These are phyloP conservation scores for Phalanger gymnotis DNA, from an alignment of 2,797 vertebrate species.

Conservation along the genomic window DNA sequence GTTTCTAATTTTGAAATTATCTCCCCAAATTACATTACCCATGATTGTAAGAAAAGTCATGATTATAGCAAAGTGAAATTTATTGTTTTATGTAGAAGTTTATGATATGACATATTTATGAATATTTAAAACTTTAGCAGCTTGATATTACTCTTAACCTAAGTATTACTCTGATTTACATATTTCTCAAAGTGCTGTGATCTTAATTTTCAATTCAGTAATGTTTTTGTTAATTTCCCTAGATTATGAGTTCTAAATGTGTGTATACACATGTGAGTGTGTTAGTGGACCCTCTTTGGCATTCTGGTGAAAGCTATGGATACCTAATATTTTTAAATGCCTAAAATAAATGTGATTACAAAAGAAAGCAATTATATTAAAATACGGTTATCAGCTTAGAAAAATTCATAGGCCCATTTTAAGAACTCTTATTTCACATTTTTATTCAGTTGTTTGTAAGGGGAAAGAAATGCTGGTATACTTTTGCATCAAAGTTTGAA, in stretches of 20 bases:
- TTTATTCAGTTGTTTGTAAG: background rate
- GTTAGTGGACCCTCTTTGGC: background rate
- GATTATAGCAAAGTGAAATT: background rate
- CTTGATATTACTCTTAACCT: background rate
- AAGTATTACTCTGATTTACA: background rate
- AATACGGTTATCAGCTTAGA: background rate
- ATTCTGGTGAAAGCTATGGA: background rate
- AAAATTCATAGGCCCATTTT: background rate
- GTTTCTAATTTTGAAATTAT: background rate
- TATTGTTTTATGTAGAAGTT: background rate
- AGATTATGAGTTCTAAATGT: background rate
- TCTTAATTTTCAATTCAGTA: background rate
- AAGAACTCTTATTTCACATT: background rate
- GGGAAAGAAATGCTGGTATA: background rate
- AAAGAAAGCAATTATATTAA: background rate
- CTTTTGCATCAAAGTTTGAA: background rate
- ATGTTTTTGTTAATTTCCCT: background rate
- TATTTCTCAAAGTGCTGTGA: background rate
- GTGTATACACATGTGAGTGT: rapidly evolving
- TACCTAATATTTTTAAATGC: background rate
- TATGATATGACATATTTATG: background rate
- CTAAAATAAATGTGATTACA: background rate
- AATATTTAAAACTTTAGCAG: background rate
- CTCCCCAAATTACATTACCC: background rate
- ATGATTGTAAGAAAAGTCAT: background rate